Conservation (phyloP, 1,140 invertebrate genomes). For the Stegodyphus dumicola region DNA sequence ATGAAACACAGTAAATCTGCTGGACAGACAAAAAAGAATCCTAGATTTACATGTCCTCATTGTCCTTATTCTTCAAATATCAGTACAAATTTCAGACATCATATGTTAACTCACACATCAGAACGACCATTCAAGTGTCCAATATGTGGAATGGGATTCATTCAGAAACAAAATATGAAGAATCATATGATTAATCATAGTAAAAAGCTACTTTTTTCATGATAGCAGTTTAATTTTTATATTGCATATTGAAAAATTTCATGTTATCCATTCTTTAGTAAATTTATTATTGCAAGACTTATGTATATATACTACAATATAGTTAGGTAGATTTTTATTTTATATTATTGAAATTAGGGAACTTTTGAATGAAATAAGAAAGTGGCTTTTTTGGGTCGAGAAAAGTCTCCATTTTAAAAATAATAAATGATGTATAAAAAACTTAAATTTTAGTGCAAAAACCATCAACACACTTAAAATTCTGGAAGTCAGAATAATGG, state of each 20-base stretch:
- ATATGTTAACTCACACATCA: constrained; percentile 40
- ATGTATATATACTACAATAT: no score
- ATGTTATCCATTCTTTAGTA: background rate
- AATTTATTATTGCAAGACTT: no score
- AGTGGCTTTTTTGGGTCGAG: no score
- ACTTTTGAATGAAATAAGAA: no score
- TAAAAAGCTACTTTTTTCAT: background rate
- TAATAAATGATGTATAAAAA: no score
- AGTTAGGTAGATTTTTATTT: no score
- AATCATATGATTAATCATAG: constrained; percentile 47
- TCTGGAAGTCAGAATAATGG: no score
- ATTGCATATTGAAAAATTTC: background rate
- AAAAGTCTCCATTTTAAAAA: no score
- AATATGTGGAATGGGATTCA: constrained; percentile 54
- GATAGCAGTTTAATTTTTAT: background rate
- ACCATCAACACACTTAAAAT: no score
- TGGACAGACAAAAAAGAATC: background rate
- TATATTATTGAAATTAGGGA: no score
- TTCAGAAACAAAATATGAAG: constrained; percentile 56
- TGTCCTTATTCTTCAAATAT: constrained; percentile 55
- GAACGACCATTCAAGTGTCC: constrained; percentile 48
- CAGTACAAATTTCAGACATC: constrained; percentile 55
- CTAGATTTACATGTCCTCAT: constrained; percentile 36
- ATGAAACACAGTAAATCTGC: background rate
- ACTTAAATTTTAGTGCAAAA: no score